phyloP scores from a whole-genome alignment of 2,888 invertebrate genomes.

The Dioctria linearis region DNA sequence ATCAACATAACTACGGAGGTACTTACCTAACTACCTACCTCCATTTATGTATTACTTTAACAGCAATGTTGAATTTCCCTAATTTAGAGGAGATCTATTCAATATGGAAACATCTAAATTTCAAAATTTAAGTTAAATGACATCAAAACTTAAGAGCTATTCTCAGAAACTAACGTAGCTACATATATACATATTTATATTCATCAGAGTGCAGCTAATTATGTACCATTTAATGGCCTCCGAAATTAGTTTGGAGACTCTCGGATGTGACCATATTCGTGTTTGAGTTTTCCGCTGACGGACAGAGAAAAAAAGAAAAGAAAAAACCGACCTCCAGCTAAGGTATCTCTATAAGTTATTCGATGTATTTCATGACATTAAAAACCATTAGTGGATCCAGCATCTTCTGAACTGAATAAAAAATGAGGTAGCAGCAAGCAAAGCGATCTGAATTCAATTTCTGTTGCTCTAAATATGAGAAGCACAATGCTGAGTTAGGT shows the following conservation, averaged over 20 bases:
- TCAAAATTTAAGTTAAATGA: too few species aligned
- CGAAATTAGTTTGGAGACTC: conserved; percentile 49
- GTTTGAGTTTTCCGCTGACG: background rate
- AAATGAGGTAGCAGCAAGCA: conserved; percentile 44
- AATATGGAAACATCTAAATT: too few species aligned
- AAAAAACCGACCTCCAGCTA: conserved; percentile 29
- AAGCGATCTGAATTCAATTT: conserved; percentile 31
- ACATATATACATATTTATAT: too few species aligned
- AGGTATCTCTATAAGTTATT: conserved; percentile 32
- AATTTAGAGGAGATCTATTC: too few species aligned
- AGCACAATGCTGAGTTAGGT: background rate
- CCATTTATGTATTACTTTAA: too few species aligned
- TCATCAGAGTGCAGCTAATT: too few species aligned
- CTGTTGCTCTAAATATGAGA: conserved; percentile 3
- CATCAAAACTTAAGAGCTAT: too few species aligned
- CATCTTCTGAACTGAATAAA: conserved; percentile 31
- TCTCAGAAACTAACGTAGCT: too few species aligned
- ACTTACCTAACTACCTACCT: too few species aligned
- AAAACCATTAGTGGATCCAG: conserved; percentile 55
- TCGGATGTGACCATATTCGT: background rate
- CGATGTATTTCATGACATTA: conserved; percentile 54
- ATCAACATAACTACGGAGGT: too few species aligned
- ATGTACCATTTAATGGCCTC: conserved; percentile 30
- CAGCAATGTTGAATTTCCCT: too few species aligned
- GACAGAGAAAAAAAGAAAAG: background rate